Evolutionary conservation across 2,888 invertebrate genomes (phyloP), one percentile per base, ranked within the genome.

Genomic region (Pseudoips prasinana): DNA sequence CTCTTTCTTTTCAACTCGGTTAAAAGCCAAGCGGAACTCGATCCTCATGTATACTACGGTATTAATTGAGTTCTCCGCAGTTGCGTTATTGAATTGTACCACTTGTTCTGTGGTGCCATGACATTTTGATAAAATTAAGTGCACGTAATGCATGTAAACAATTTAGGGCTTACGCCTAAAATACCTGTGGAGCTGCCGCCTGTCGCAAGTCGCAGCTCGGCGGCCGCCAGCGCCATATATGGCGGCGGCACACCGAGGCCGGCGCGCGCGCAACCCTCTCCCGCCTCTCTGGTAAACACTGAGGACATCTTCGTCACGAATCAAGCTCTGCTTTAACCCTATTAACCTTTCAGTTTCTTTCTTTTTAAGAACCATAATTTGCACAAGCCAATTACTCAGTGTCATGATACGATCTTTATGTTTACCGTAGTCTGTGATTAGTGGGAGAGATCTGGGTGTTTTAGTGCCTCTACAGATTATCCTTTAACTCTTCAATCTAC

Each of bases 191-290:
- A 20, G 20, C n/a, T n/a, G 20, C 3, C 18, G 53, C 55, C 50
- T 69, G 71, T 71, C 64, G 73, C 67, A 70, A 73, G 64, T 69
- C 45, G 52, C 44, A 65, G 72, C 76, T 64, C 54, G 78, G 65
- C 57, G 79, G 62, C 81, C 82, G 74, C 64, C 75, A 71, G 58
- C 45, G 57, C 86, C 85, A 51, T 86, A 85, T 83, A 87, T 65
- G 87, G 87, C 33, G 46, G 46, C 50, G 35, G 46, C 43, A 64
- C 71, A 61, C 55, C 80, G 85, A 83, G 84, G 81, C 75, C 80
- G 68, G 51, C 50, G 58, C 47, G 23, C 22, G 40, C 44, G 38
- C 45, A 46, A 43, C 47, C 47, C 58, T 57, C 48, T 35, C 39
- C 39, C 33, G 39, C 31, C 25, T 20, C 25, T 10, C 22, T 45